Evolutionary conservation across 2,113 vertebrate species (phyloP), one percentile per base, ranked within the genome.

Genomic region (Oreochromis aureus): DNA sequence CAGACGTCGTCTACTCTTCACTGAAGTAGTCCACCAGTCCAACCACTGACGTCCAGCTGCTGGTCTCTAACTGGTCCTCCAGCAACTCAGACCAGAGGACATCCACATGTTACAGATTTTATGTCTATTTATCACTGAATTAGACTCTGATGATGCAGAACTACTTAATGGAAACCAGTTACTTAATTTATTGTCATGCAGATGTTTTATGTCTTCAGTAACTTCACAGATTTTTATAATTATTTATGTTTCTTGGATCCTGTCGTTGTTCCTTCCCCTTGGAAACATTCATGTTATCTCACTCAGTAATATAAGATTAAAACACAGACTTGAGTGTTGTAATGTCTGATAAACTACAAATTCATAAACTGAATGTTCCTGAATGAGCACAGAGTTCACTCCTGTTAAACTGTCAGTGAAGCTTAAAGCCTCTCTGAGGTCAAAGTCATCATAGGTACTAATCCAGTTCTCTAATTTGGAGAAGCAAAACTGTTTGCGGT

Each of bases 311-410:
- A 19, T 53, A 19, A 53, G 51, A 53, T 53, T 19, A 53, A 53
- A 53, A 53, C 18, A 53, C 18, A 53, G 51, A 53, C 8, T 53
- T 53, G 18, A 53, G 51, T 53, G 51, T 0, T 19, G 51, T 0
- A 53, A 2, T 53, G 18, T 53, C 51, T 53, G 51, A 53, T 53
- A 10, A 53, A 53, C 18, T 10, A 19, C 51, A 53, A 53, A 53
- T 19, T 53, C 51, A 19, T 53, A 8, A 53, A 0, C 8, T 53
- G 24, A 24, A 24, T 24, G 24, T 19, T 53, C 48, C 18, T 19
- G 18, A 53, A 53, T 53, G 48, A 51, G 2, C 48, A 51, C 0
- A 51, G 48, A 53, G 48, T 18, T 53, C 48, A 53, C 18, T 53
- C 8, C 48, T 53, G 0, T 53, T 53, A 53, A 53, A 53, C 48